Percentiles rank a stretch among this genome's conserved stretches.
These are phyloP conservation scores for Punctoribates punctum DNA, from an alignment of 2,888 invertebrate species.

Conservation along the genomic window DNA sequence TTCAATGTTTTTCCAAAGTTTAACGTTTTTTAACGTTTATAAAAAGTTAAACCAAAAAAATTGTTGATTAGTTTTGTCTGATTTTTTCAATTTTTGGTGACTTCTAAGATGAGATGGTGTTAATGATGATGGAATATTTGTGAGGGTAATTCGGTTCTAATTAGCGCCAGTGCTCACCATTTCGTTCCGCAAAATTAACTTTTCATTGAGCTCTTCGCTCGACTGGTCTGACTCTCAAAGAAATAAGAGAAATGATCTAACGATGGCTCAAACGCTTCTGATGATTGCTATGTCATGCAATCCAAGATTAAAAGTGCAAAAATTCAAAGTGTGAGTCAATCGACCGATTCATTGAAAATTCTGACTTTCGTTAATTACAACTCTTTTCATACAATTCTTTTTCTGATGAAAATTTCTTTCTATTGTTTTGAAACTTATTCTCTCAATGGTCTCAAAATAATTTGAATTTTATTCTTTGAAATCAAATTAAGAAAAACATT, in stretches of 20 bases:
- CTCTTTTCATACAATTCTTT: not conserved
- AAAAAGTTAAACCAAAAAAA: not conserved
- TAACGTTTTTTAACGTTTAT: not conserved
- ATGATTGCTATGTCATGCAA: slow-evolving; percentile 31
- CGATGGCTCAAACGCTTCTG: slow-evolving; percentile 6
- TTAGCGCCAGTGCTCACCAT: slow-evolving; percentile 4
- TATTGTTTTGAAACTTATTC: no score
- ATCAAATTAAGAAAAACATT: no score
- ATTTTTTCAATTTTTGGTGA: not conserved
- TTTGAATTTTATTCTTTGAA: no score
- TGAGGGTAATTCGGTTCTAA: not conserved
- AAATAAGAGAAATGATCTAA: slow-evolving; percentile 24
- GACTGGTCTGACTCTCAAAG: not conserved
- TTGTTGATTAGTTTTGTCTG: not conserved
- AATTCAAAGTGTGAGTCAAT: slow-evolving; percentile 4
- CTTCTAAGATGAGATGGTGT: not conserved
- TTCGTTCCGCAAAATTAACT: slow-evolving; percentile 33
- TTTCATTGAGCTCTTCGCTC: slow-evolving; percentile 14
- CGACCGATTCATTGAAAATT: slow-evolving; percentile 21
- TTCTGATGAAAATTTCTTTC: no score
- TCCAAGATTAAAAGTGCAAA: slow-evolving; percentile 9
- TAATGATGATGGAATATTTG: slow-evolving; percentile 1
- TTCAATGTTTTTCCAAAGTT: not conserved
- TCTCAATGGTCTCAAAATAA: no score
- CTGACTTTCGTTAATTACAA: not conserved